Conservation (phyloP, 2,113 vertebrate species). For the Ancistrus triradiatus region DNA sequence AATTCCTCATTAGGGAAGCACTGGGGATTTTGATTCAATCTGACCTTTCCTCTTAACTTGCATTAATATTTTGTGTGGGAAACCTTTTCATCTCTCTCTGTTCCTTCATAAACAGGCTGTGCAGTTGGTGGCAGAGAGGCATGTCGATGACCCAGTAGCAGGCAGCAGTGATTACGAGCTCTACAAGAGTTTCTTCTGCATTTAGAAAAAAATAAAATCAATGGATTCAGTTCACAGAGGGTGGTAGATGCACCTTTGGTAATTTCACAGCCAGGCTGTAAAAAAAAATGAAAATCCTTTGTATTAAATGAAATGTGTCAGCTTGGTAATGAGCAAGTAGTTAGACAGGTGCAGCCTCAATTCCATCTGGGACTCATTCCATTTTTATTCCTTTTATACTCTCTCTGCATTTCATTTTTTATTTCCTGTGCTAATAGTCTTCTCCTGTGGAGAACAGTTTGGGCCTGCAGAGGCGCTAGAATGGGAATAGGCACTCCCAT, state of each 20-base stretch:
- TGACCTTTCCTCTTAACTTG: constrained; percentile 33
- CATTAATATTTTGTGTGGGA: too few species aligned
- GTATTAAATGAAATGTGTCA: neutral
- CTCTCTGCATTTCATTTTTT: neutral
- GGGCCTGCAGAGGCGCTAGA: too few species aligned
- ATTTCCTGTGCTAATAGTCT: neutral
- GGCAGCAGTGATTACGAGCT: constrained; percentile 6
- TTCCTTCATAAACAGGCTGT: neutral
- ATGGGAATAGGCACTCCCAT: too few species aligned
- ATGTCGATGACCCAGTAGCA: neutral
- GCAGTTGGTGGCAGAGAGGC: neutral
- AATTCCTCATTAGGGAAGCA: constrained; percentile 32
- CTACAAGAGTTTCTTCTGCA: neutral
- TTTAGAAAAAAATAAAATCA: neutral
- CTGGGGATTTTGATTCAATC: constrained; percentile 10
- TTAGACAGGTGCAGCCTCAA: constrained; percentile 21
- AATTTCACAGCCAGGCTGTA: constrained; percentile 4
- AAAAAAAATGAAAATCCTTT: constrained; percentile 11
- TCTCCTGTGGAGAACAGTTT: neutral
- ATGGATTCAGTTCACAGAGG: constrained; percentile 10
- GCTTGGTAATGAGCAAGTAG: constrained; percentile 10
- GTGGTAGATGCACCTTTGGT: constrained; percentile 11
- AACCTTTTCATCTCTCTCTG: too few species aligned
- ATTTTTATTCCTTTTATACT: constrained; percentile 1
- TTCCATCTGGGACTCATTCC: constrained; percentile 5